Evolutionary conservation across 2,888 invertebrate species (phyloP).

Genomic region (Vesta saturnalis): DNA sequence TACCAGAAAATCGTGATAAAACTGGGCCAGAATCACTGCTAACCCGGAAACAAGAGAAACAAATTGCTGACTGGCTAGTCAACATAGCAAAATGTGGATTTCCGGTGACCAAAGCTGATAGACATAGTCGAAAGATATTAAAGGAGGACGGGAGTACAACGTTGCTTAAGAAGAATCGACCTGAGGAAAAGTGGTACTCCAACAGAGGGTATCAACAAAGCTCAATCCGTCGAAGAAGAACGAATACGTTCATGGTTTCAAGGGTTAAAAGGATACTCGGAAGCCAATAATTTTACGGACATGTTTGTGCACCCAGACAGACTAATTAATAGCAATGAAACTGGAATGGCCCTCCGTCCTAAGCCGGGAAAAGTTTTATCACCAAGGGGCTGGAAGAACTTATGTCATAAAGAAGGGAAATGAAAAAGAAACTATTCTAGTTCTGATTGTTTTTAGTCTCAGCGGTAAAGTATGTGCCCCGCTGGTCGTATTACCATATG

Average conservation of each 20-base stretch:
- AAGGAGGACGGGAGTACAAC: constrained; percentile 16
- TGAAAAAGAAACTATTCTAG: no score
- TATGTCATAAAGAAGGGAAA: no score
- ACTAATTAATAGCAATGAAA: no score
- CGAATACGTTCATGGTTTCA: constrained; percentile 50
- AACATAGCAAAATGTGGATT: no score
- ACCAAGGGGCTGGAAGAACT: no score
- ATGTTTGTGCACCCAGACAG: not conserved
- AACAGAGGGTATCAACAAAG: constrained; percentile 49
- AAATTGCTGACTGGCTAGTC: no score
- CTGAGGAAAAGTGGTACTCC: constrained; percentile 45
- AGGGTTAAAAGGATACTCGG: not conserved
- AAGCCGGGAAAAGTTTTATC: no score
- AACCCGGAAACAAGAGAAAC: constrained; percentile 48
- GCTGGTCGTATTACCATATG: not conserved
- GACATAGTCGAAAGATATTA: constrained; percentile 43
- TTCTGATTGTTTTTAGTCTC: no score
- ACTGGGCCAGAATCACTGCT: no score
- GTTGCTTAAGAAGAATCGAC: constrained; percentile 31
- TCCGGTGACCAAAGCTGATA: constrained; percentile 46
- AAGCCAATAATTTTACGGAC: not conserved
- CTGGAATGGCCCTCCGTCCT: no score
- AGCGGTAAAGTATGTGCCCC: no score
- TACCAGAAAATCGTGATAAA: constrained; percentile 42
- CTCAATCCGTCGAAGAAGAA: constrained; percentile 49